Base-by-base conservation (phyloP, 1,140 invertebrate genomes). In the Drosophila tristis region DNA sequence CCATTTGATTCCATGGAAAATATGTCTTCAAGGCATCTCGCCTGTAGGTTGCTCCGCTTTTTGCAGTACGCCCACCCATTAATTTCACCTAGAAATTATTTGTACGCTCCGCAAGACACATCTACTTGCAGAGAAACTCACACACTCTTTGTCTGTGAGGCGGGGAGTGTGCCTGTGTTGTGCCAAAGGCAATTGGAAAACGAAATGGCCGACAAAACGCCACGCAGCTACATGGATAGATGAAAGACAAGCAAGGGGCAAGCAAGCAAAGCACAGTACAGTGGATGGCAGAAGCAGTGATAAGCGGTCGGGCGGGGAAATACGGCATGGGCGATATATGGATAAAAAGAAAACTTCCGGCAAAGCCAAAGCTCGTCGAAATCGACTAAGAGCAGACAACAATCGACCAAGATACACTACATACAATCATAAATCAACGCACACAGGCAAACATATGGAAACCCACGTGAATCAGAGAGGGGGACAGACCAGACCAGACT, bases 301-400 rank as follows among this genome's bases (percentile, higher is more conserved):
- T 75, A 86, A 60, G 57, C 55, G 71, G 35, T 13, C 35, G 66
- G 66, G 16, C 45, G 56, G 60, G 54, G 48, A 31, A 56, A 73
- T 56, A 31, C 77, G 60, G 43, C 77, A 77, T 70, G 60, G 60
- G 11, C 66, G 66, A 89, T 79, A 81, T 62, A 65, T 84, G 84
- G 75, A 82, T 82, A 76, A 87, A 87, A 87, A 89, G 78, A 87
- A 87, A 87, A 87, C 79, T 87, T 89, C 82, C 82, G 82, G 84
- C 79, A 78, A 65, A 89, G 78, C 64, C 67, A 63, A 85, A 86
- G 74, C 84, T 74, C 62, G 58, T 59, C 72, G 67, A 77, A 86
- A 74, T 84, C 71, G 61, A 74, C 35, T 39, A 73, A 80, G 57
- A 71, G 57, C 42, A 75, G 45, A 65, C 59, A 50, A 74, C 31